Evolutionary conservation across 2,113 vertebrate species (phyloP).

Genomic region (Eolophus roseicapilla): DNA sequence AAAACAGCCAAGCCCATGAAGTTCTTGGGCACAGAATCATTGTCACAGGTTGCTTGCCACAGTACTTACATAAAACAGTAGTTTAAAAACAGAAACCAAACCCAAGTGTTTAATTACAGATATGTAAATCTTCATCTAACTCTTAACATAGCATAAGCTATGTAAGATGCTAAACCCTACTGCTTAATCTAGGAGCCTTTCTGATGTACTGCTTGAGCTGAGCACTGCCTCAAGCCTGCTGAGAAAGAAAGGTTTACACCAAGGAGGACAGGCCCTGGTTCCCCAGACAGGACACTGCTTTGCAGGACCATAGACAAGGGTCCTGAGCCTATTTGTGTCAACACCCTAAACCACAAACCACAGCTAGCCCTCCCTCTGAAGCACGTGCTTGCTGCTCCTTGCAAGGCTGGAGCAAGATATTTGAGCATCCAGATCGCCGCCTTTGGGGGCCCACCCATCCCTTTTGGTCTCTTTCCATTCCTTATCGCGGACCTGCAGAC

Average conservation of each 20-base stretch:
- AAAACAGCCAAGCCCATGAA: not conserved
- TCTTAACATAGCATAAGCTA: not conserved
- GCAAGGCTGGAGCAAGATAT: conserved; percentile 36
- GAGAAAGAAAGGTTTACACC: conserved; percentile 3
- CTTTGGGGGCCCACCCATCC: conserved; percentile 48
- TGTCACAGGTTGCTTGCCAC: not conserved
- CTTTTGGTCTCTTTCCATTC: not conserved
- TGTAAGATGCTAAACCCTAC: not conserved
- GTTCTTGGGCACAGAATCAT: not conserved
- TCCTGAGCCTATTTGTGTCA: conserved; percentile 48
- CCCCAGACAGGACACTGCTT: not conserved
- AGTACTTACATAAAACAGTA: not conserved
- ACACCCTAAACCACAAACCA: conserved; percentile 56
- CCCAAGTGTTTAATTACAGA: conserved; percentile 10
- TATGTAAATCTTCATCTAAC: not conserved
- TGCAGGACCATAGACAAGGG: not conserved
- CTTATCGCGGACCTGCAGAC: conserved; percentile 30
- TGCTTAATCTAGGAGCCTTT: not conserved
- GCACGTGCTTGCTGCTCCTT: conserved; percentile 19
- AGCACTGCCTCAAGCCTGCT: conserved; percentile 3
- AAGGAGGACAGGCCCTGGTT: not conserved
- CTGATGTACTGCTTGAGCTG: not conserved
- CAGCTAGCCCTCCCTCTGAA: conserved; percentile 32
- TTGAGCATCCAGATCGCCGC: not conserved
- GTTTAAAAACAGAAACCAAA: conserved; percentile 28